Base-by-base conservation (phyloP, 2,888 invertebrate genomes). In the Tetramorium bicarinatum region DNA sequence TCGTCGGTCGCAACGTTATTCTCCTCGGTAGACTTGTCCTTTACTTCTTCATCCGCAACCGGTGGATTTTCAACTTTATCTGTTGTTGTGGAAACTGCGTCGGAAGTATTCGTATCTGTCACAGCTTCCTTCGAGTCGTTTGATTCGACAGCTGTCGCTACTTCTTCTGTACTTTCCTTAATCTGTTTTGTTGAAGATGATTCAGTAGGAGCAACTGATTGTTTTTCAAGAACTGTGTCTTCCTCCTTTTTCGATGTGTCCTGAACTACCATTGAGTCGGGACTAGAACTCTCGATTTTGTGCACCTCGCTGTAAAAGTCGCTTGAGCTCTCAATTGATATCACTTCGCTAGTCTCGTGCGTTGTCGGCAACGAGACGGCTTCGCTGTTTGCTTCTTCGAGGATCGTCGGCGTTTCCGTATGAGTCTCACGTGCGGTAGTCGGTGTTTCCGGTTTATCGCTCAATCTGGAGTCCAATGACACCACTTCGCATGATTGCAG, bases 241-340 rank as follows among this genome's bases (percentile, higher is more conserved):
- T 91, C 87, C 9, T 84, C 88, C 64, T 88, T 91, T 81, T 87
- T 92, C 67, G 54, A 38, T 18, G 38, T 89, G 3, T 86, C 88
- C 72, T 87, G 86, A 11, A 77, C 80, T 34, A 83, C 79, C 49
- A 86, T 82, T 44, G 87, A 84, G 34, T 91, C 89, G 1, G 87
- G 86, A 47, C 88, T 90, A 11, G 90, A 87, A 54, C 84, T 83
- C 18, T 90, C 90, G 56, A 87, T 96, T 94, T 97, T 97, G 90
- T 96, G 96, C 88, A 96, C 96, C 94, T 97, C 96, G 95, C 96
- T 97, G 92, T 96, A 97, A 83, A 96, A 92, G 87, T 96, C 96
- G 91, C 95, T 96, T 87, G 96, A 95, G 92, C 95, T 95, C 83
- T 96, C 96, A 87, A 96, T 95, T 80, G 96, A 94, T 34, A 95